Base-by-base conservation (phyloP, 1,140 invertebrate species). In the Platorchestia sp. region DNA sequence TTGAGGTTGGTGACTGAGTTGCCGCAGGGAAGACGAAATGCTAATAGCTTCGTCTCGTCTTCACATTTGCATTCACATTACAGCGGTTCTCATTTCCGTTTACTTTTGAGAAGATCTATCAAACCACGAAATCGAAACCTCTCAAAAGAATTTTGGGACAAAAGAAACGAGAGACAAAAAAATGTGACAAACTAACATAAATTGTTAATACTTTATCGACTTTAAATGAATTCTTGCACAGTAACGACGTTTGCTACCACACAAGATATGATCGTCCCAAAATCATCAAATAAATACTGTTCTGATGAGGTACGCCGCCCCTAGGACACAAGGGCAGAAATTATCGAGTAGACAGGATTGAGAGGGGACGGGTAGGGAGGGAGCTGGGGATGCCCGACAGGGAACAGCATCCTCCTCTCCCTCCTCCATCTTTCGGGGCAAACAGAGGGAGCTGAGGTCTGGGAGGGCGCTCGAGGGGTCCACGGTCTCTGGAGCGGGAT, bases 351-450 rank as follows among this genome's bases (percentile, higher is more conserved):
- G 87, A 89, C 87, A 89, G 43, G 41, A 41, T 89, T 44, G n/a
- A 89, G 87, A 89, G 87, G 6, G 41, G 41, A 89, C 41, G 87
- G 87, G 22, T 5, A 16, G 87, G 87, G 87, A 5, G 43, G n/a
- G 87, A 89, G 27, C 5, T 5, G 87, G 59, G 59, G 47, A 51
- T 41, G 36, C 87, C 41, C 87, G 87, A 42, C 5, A 44, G 87
- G 43, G 87, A 44, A 27, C 87, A 42, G 87, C 87, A 42, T 89
- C 87, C 87, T 41, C 45, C 27, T 93, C 43, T 45, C 91, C 91
- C 91, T 45, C 45, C 45, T 7, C 91, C 91, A 93, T 93, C 91
- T 47, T 93, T 45, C 47, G 91, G 91, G 45, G 43, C 91, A 93
- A 45, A 93, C 14, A n/a, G 45, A 5, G 91, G 91, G 91, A 47